A percentile compares a stretch with the other conserved stretches of the same genome.
These are phyloP conservation scores for Loris lydekkerianus DNA, from an alignment of 2,797 vertebrate species.

Conservation along the genomic window DNA sequence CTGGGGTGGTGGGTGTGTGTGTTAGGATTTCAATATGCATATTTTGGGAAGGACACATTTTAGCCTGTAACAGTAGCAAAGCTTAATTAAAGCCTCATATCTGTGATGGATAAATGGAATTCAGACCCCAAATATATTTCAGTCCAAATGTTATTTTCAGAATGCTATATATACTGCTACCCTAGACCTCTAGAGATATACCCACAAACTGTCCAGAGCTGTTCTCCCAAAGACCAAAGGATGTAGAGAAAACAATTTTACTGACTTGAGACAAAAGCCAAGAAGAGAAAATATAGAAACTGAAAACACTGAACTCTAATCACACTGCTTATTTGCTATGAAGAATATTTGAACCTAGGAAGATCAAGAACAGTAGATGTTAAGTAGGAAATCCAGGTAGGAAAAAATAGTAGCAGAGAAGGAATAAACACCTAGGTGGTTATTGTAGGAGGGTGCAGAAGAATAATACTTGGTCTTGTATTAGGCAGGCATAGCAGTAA, in stretches of 20 bases:
- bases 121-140: not conserved
- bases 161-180: not conserved
- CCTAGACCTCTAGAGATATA: not conserved
- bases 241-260: not conserved
- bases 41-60: not conserved
- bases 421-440: not conserved
- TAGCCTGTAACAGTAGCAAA: not conserved
- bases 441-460: not conserved
- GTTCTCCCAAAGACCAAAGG: not conserved
- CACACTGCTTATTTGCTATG: not conserved
- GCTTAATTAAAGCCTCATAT: not conserved
- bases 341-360: constrained; percentile 52
- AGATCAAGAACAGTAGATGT: constrained; percentile 6
- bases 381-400: not conserved
- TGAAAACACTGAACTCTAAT: constrained; percentile 27
- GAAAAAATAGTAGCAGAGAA: not conserved
- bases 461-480: not conserved
- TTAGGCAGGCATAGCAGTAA: not conserved
- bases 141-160: constrained; percentile 6
- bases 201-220: not conserved
- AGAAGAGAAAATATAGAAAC: not conserved
- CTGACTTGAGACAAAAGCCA: constrained; percentile 14
- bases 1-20: not conserved
- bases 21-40: not conserved
- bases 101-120: not conserved